Percentiles rank a stretch among this genome's conserved stretches.
These are phyloP conservation scores for Nephila pilipes DNA, from an alignment of 1,140 invertebrate genomes.

Conservation along the genomic window DNA sequence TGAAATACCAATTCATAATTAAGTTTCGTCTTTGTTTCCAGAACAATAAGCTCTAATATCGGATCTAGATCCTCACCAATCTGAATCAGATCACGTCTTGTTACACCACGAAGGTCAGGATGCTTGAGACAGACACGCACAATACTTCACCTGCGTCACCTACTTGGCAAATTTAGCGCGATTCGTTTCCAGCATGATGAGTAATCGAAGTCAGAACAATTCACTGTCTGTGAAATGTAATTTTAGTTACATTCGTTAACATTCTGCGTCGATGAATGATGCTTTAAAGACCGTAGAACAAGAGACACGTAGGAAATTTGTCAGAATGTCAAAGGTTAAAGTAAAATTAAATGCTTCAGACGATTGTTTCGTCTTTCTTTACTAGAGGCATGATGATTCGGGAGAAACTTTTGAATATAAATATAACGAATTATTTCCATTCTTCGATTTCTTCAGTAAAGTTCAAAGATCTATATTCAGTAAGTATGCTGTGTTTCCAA, in stretches of 20 bases:
- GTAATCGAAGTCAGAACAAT: constrained; percentile 22
- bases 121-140: background rate
- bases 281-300: background rate
- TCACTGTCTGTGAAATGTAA: background rate
- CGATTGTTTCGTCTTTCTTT: no score
- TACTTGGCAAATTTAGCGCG: constrained; percentile 11
- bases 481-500: no score
- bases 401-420: no score
- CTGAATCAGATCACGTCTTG: background rate
- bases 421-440: no score
- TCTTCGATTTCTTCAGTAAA: no score
- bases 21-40: background rate
- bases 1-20: background rate
- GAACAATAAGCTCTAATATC: background rate
- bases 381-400: no score
- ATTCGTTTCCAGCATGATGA: background rate
- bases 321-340: background rate
- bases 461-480: no score
- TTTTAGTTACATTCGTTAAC: constrained; percentile 6
- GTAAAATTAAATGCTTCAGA: background rate
- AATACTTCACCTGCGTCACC: constrained; percentile 33
- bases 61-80: background rate
- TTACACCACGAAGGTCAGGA: background rate
- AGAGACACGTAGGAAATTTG: background rate
- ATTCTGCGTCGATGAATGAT: background rate